phyloP scores from a whole-genome alignment of 2,888 invertebrate species.

The Theretra japonica region DNA sequence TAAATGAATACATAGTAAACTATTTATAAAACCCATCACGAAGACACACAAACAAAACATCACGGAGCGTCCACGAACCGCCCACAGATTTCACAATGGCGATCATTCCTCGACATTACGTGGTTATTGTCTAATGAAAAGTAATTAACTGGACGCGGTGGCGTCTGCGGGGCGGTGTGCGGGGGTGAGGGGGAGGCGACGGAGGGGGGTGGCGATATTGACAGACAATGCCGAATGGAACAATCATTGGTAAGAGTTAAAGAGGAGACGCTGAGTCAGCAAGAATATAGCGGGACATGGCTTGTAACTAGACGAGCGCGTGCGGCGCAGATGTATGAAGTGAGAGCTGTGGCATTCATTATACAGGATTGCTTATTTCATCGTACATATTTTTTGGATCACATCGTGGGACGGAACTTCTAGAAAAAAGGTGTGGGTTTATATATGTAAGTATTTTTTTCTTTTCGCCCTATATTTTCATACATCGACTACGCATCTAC shows the following conservation, averaged over 20 bases:
- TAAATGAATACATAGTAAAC: conserved; percentile 2
- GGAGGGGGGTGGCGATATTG: conserved; percentile 59
- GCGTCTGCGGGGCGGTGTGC: conserved; percentile 27
- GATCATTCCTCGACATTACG: conserved; percentile 50
- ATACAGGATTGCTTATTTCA: not conserved
- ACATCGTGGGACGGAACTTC: no score
- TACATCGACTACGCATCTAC: no score
- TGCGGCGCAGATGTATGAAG: conserved; percentile 46
- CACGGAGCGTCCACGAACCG: conserved; percentile 24
- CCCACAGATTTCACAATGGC: conserved; percentile 49
- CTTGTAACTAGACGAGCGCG: conserved; percentile 67
- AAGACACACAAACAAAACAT: conserved; percentile 23
- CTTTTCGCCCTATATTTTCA: no score
- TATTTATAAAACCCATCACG: conserved; percentile 6
- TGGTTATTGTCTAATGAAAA: conserved; percentile 82
- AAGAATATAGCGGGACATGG: conserved; percentile 65
- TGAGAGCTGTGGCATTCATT: conserved; percentile 32
- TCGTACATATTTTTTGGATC: not conserved
- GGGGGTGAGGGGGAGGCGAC: conserved; percentile 38
- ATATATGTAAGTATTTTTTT: no score
- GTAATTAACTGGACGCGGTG: conserved; percentile 74
- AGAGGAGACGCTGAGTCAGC: conserved; percentile 81
- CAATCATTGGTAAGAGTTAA: conserved; percentile 80
- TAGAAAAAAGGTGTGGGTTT: no score
- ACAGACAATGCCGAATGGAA: conserved; percentile 81